Evolutionary conservation across 2,888 invertebrate genomes (phyloP), one percentile per base, ranked within the genome.

Genomic region (Sesia apiformis): DNA sequence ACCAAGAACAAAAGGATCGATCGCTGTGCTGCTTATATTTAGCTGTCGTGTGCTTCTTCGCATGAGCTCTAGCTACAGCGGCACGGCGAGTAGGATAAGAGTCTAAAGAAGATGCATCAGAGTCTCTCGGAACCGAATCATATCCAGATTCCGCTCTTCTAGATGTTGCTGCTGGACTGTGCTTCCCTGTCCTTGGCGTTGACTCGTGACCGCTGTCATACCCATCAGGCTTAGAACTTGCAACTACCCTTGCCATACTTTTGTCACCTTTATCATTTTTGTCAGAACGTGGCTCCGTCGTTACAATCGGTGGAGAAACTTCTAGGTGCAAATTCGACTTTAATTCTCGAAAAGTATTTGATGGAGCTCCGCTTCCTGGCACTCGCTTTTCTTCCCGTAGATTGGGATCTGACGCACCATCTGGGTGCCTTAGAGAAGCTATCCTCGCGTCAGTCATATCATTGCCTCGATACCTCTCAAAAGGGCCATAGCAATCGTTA

Each of bases 371-470:
- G 58, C 91, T 93, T 7, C 92, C 93, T 1, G 93, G 92, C 62
- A 92, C 77, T 68, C 92, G 89, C 65, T 90, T 91, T 78, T 93
- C 93, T 76, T 94, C 94, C 56, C 93, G 91, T 67, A 97, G 90
- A 86, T 97, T 96, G 23, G 97, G 97, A 90, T 97, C 97, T 39
- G 97, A 97, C 53, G 97, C 97, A 52, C 97, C 97, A 70, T 97
- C 97, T 4, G 97, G 97, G 85, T 96, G 96, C 60, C 96, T 91
- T 54, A 97, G 79, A 58, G 94, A 93, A 42, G 95, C 94, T 71
- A 93, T 92, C 62, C 92, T 90, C 7, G 88, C 83, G 61, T 90
- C 89, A 53, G 89, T 83, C 55, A 86, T 84, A 55, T 92, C 91
- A 58, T 89, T 87, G 8, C 84, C 82, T 55, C 82, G 71, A 81